These are phyloP conservation scores for Macrotrachela quadricornifera DNA, from an alignment of 1,140 invertebrate genomes.

Conservation along the genomic window DNA sequence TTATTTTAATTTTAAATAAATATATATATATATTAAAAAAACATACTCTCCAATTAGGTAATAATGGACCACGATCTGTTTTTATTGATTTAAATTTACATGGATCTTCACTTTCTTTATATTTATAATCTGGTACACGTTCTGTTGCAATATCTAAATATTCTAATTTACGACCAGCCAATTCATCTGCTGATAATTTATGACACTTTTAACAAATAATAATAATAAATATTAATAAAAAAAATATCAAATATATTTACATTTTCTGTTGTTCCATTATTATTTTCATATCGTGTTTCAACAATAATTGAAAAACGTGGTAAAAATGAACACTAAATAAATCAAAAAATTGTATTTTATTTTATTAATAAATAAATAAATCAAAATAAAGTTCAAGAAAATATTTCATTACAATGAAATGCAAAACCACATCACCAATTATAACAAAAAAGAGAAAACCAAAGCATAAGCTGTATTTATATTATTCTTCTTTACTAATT, in stretches of 20 bases:
- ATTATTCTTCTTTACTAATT: neutral
- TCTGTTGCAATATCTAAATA: constrained; percentile 67
- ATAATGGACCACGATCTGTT: constrained; percentile 54
- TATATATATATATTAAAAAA: neutral
- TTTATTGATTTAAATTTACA: constrained; percentile 51
- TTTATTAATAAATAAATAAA: too few species aligned
- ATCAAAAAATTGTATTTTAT: too few species aligned
- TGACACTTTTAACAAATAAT: constrained; percentile 41
- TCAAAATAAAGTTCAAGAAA: too few species aligned
- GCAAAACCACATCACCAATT: too few species aligned
- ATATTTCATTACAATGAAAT: too few species aligned
- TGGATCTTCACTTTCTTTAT: constrained; percentile 54
- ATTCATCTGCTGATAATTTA: constrained; percentile 46
- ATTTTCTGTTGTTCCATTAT: constrained; percentile 65
- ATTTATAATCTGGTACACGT: constrained; percentile 57
- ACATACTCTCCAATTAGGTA: constrained; percentile 50
- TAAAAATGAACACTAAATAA: constrained; percentile 65
- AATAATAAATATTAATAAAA: neutral
- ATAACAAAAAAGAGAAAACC: too few species aligned
- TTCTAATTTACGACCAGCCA: constrained; percentile 50
- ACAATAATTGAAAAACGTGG: constrained; percentile 67
- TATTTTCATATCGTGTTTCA: constrained; percentile 68
- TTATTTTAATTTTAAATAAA: neutral
- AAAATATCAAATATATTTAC: constrained; percentile 37
- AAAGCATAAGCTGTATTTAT: too few species aligned